phyloP scores from a whole-genome alignment of 2,888 invertebrate species.

The Fragum fragum region DNA sequence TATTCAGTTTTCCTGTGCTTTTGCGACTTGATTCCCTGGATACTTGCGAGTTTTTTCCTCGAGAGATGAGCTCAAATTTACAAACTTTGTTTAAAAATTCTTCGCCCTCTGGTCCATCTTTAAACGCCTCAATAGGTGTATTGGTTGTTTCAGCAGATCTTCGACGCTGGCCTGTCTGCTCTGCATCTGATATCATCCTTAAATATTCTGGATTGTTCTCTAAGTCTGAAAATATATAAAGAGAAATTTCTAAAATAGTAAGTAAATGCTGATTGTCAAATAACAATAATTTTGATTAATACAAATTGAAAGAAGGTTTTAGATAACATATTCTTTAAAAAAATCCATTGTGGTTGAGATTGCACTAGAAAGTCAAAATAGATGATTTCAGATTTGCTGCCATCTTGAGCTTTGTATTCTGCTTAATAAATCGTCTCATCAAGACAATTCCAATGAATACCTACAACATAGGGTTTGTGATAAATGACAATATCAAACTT shows the following conservation, averaged over 20 bases:
- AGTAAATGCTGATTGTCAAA: no score
- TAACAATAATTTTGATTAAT: no score
- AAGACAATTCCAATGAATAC: no score
- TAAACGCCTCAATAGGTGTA: conserved; percentile 49
- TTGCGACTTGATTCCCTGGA: conserved; percentile 68
- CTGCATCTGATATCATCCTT: conserved; percentile 82
- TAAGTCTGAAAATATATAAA: conserved; percentile 72
- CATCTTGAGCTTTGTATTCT: no score
- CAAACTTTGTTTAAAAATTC: conserved; percentile 92
- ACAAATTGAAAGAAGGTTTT: no score
- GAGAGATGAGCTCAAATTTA: conserved; percentile 89
- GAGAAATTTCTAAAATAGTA: background rate
- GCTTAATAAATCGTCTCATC: no score
- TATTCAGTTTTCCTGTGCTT: conserved; percentile 54
- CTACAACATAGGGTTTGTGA: no score
- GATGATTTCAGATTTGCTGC: no score
- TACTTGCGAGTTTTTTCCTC: conserved; percentile 72
- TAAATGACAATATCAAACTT: no score
- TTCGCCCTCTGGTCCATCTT: conserved; percentile 87
- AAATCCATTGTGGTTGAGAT: no score
- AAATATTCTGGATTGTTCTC: conserved; percentile 81
- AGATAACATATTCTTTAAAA: no score
- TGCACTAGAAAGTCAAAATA: no score
- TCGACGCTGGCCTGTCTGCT: conserved; percentile 61
- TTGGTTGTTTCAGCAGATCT: conserved; percentile 58